Evolutionary conservation across 2,888 invertebrate species (phyloP).

Genomic region (Oligia fasciuncula): DNA sequence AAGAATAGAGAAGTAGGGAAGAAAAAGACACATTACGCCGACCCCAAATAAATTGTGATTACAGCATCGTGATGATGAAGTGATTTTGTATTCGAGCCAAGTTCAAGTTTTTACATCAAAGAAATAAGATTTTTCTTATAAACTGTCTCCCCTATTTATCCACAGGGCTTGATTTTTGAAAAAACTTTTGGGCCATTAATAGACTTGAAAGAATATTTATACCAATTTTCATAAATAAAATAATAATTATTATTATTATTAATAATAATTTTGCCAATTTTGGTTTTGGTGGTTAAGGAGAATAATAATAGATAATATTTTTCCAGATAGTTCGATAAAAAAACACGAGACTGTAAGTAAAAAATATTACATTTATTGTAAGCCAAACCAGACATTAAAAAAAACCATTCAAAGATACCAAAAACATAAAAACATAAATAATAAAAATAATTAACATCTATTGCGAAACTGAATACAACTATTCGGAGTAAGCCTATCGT

Average conservation of each 20-base stretch:
- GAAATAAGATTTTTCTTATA: background rate
- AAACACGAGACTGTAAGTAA: background rate
- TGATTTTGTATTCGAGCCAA: background rate
- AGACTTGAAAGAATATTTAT: no score
- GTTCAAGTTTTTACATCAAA: background rate
- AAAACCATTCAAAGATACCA: constrained; percentile 25
- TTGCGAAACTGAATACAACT: constrained; percentile 55
- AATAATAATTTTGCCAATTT: no score
- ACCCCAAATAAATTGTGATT: background rate
- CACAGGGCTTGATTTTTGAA: background rate
- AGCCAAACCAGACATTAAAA: background rate
- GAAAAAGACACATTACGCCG: background rate
- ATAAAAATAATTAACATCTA: no score
- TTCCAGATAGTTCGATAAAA: background rate
- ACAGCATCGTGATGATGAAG: background rate
- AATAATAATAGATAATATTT: no score
- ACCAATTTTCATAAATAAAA: no score
- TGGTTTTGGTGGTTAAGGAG: no score
- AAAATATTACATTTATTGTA: constrained; percentile 39
- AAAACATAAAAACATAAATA: constrained; percentile 42
- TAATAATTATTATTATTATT: no score
- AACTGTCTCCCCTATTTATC: background rate
- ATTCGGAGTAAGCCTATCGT: constrained; percentile 69
- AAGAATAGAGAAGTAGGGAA: background rate
- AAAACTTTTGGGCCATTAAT: background rate